phyloP scores from a whole-genome alignment of 2,113 vertebrate species.

The Cinclus cinclus region DNA sequence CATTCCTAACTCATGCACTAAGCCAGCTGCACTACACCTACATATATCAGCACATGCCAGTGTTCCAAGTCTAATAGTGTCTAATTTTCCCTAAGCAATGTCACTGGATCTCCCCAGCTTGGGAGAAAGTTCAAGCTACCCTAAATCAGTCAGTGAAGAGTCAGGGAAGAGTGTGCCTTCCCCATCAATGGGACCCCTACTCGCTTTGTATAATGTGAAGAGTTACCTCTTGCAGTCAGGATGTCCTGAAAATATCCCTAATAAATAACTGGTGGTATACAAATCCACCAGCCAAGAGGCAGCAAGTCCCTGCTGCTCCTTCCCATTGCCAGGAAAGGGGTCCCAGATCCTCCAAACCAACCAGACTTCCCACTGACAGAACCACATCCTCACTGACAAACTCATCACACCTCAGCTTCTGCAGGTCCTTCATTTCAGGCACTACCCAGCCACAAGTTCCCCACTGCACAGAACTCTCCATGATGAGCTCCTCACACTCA shows the following conservation, averaged over 20 bases:
- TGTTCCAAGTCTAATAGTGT: neutral
- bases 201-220: accelerated
- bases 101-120: neutral
- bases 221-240: neutral
- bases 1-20: accelerated
- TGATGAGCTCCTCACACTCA: neutral
- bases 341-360: neutral
- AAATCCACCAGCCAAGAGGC: neutral
- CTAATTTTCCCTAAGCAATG: neutral
- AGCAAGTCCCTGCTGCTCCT: neutral
- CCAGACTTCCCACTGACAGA: neutral
- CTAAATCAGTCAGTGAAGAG: neutral
- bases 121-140: neutral
- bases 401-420: neutral
- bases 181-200: accelerated
- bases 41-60: neutral
- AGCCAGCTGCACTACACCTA: neutral
- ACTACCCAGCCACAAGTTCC: too few relatives aligned
- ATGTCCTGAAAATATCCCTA: neutral
- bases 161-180: neutral
- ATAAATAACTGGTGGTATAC: neutral
- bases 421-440: neutral
- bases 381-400: neutral
- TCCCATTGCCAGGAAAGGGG: neutral
- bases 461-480: neutral